Percentiles rank a stretch among this genome's conserved stretches.
phyloP scores from a whole-genome alignment of 1,140 invertebrate species.

The Mercenaria mercenaria region DNA sequence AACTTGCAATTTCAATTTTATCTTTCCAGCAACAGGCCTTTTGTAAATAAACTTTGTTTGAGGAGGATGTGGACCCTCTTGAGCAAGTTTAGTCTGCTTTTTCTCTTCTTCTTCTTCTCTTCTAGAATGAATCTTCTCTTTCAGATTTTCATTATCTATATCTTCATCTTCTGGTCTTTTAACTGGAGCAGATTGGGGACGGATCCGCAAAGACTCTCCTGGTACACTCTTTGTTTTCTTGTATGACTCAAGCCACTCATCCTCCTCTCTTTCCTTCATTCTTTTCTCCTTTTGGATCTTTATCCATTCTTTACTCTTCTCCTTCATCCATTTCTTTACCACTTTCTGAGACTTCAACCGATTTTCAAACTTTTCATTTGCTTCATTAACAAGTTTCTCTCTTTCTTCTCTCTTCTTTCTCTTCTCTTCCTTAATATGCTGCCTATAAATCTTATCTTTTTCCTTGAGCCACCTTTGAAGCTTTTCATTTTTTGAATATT shows the following conservation, averaged over 20 bases:
- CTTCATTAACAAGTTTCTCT: slow-evolving; percentile 71
- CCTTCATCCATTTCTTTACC: slow-evolving; percentile 71
- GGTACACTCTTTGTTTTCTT: slow-evolving; percentile 49
- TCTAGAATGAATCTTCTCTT: slow-evolving; percentile 31
- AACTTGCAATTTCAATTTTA: slow-evolving; percentile 72
- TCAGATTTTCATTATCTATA: neutral
- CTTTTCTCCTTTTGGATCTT: slow-evolving; percentile 48
- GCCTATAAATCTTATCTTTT: slow-evolving; percentile 72
- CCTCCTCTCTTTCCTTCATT: slow-evolving; percentile 56
- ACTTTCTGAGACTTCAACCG: slow-evolving; percentile 71
- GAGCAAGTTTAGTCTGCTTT: slow-evolving; percentile 50
- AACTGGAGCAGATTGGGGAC: slow-evolving; percentile 65
- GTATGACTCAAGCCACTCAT: slow-evolving; percentile 45
- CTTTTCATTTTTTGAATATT: slow-evolving; percentile 71
- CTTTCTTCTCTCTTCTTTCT: slow-evolving; percentile 72
- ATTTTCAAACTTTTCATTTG: slow-evolving; percentile 72
- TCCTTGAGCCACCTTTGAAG: slow-evolving; percentile 73
- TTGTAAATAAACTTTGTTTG: slow-evolving; percentile 81
- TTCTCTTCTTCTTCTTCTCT: slow-evolving; percentile 55
- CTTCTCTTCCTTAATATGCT: slow-evolving; percentile 67
- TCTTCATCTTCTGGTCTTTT: slow-evolving; percentile 29
- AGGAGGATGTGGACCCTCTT: slow-evolving; percentile 70
- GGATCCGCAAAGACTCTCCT: slow-evolving; percentile 59
- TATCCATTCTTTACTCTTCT: slow-evolving; percentile 66
- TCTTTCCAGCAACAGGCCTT: slow-evolving; percentile 78